A percentile compares a stretch with the other conserved stretches of the same genome.
phyloP scores from a whole-genome alignment of 2,888 invertebrate species.

The Nipponacmea schrenckii region DNA sequence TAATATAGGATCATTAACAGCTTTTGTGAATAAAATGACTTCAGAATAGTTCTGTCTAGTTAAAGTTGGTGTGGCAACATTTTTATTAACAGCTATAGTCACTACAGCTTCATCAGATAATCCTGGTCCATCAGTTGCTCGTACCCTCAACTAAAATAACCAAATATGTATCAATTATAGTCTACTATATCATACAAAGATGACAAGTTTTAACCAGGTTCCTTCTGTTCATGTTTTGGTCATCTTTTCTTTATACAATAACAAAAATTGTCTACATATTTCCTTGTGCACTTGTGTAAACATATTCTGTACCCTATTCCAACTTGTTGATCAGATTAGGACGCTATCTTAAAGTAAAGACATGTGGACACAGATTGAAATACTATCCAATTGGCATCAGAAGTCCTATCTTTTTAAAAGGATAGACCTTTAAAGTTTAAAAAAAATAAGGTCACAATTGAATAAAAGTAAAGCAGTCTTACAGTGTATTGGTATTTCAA shows the following conservation, averaged over 20 bases:
- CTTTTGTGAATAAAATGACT: background rate
- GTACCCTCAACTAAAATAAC: background rate
- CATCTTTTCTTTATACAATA: too few relatives aligned
- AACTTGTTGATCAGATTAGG: too few relatives aligned
- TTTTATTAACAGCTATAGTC: conserved; percentile 5
- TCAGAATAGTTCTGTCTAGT: conserved; percentile 5
- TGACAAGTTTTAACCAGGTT: too few relatives aligned
- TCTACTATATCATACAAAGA: too few relatives aligned
- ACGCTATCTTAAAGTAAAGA: too few relatives aligned
- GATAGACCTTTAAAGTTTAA: background rate
- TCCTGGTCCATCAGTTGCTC: conserved; percentile 10
- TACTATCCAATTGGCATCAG: too few relatives aligned
- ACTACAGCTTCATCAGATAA: conserved; percentile 4
- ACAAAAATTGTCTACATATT: too few relatives aligned
- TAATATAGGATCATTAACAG: background rate
- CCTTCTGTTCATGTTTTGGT: too few relatives aligned
- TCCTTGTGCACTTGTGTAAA: too few relatives aligned
- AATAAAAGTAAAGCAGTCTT: conserved; percentile 12
- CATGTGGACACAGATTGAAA: too few relatives aligned
- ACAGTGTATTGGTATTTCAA: conserved; percentile 21
- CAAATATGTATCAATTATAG: background rate
- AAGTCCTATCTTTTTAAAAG: conserved; percentile 3
- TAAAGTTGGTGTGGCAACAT: background rate
- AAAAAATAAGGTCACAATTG: background rate
- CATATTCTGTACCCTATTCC: too few relatives aligned